These are phyloP conservation scores for Trichonephila clavipes DNA, from an alignment of 1,140 invertebrate species.

Conservation along the genomic window DNA sequence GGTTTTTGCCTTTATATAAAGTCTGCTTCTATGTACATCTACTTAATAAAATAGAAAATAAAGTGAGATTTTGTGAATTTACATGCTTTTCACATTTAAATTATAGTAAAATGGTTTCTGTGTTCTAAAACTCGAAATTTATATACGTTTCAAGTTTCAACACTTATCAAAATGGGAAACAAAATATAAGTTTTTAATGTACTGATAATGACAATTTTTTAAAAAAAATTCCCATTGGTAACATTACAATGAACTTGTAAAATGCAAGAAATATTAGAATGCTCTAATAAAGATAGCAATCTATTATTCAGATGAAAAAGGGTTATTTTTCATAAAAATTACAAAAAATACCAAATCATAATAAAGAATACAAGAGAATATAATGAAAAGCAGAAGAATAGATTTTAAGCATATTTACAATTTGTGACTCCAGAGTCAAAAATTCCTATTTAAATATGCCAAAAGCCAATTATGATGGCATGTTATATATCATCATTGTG, in stretches of 20 bases:
- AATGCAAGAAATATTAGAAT: not conserved
- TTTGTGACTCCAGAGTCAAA: not conserved
- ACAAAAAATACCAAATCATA: not conserved
- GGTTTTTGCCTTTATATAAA: not conserved
- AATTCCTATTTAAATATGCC: not conserved
- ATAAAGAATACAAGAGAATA: not conserved
- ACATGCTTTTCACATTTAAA: no score
- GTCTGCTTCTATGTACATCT: not conserved
- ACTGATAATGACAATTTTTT: not conserved
- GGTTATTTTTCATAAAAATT: not conserved
- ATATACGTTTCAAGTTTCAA: no score
- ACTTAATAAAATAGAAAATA: not conserved
- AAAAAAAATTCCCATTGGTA: not conserved
- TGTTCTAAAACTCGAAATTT: no score
- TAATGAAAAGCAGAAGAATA: not conserved
- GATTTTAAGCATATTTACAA: conserved; percentile 3
- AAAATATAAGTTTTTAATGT: not conserved
- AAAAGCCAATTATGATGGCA: not conserved
- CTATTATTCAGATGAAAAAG: not conserved
- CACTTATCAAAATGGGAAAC: not conserved
- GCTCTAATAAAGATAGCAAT: not conserved
- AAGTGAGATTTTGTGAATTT: not conserved
- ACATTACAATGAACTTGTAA: not conserved
- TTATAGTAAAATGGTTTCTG: no score
- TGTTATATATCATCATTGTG: not conserved